Conservation (phyloP, 2,888 invertebrate genomes). For the Pasiphila rectangulata region DNA sequence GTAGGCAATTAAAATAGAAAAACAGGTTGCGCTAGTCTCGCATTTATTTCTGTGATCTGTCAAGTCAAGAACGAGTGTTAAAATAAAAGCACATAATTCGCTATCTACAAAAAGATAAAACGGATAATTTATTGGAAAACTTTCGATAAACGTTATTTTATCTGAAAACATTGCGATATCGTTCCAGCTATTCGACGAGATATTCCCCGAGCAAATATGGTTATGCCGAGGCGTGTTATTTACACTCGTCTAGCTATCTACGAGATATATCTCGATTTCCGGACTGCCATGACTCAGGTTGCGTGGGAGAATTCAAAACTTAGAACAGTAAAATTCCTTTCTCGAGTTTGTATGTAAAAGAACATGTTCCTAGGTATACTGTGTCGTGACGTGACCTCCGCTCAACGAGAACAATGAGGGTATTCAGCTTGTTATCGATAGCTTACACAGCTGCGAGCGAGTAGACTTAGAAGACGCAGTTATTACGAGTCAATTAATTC, state of each 20-base stretch:
- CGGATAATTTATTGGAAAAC: constrained; percentile 9
- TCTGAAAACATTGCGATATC: constrained; percentile 16
- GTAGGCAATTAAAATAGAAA: constrained; percentile 8
- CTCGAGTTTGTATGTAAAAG: constrained; percentile 28
- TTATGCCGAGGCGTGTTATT: constrained; percentile 29
- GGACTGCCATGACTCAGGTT: constrained; percentile 39
- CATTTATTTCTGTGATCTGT: background rate
- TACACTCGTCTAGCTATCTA: constrained; percentile 29
- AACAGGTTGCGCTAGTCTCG: background rate
- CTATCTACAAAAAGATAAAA: constrained; percentile 5
- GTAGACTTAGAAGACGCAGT: constrained; percentile 35
- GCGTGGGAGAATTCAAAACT: constrained; percentile 51
- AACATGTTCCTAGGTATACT: constrained; percentile 20
- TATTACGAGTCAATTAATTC: constrained; percentile 59
- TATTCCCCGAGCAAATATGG: constrained; percentile 27
- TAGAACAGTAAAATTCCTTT: constrained; percentile 42
- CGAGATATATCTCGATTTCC: constrained; percentile 46
- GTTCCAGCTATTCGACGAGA: constrained; percentile 27
- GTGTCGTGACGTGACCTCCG: constrained; percentile 33
- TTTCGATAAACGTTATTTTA: constrained; percentile 17
- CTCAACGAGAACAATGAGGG: constrained; percentile 53
- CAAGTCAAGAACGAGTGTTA: background rate
- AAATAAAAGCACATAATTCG: background rate
- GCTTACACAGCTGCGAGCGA: constrained; percentile 61
- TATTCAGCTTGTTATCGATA: constrained; percentile 60